Evolutionary conservation across 2,888 invertebrate genomes (phyloP).

Genomic region (Gisinianus flammeolus): DNA sequence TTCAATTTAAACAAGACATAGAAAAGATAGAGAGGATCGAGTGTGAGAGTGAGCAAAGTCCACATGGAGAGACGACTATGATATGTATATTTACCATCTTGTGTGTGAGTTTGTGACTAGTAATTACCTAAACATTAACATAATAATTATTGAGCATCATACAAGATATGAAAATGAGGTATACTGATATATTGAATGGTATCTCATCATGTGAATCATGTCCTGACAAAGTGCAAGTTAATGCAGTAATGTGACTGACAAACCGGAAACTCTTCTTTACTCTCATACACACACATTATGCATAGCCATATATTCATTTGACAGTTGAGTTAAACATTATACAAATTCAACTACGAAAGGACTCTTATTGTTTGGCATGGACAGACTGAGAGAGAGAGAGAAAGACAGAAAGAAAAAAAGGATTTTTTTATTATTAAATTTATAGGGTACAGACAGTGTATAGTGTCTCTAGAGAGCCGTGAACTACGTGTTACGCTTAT

Average conservation of each 20-base stretch:
- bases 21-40: background rate
- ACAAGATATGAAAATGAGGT: background rate
- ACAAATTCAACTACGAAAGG: too few species aligned
- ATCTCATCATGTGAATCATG: background rate
- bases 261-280: background rate
- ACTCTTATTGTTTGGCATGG: background rate
- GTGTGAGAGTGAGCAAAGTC: background rate
- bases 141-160: background rate
- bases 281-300: background rate
- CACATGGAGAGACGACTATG: too few species aligned
- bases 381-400: background rate
- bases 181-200: background rate
- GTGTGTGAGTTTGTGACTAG: background rate
- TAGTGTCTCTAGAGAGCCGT: too few species aligned
- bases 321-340: too few species aligned
- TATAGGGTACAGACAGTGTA: too few species aligned
- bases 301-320: background rate
- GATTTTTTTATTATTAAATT: too few species aligned
- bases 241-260: background rate
- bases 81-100: background rate
- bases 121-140: background rate
- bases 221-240: background rate
- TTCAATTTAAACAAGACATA: too few species aligned
- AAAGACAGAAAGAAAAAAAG: background rate
- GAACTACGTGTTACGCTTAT: too few species aligned